Evolutionary conservation across 2,797 vertebrate species (phyloP), one percentile per base, ranked within the genome.

Genomic region (Protonibea diacanthus): DNA sequence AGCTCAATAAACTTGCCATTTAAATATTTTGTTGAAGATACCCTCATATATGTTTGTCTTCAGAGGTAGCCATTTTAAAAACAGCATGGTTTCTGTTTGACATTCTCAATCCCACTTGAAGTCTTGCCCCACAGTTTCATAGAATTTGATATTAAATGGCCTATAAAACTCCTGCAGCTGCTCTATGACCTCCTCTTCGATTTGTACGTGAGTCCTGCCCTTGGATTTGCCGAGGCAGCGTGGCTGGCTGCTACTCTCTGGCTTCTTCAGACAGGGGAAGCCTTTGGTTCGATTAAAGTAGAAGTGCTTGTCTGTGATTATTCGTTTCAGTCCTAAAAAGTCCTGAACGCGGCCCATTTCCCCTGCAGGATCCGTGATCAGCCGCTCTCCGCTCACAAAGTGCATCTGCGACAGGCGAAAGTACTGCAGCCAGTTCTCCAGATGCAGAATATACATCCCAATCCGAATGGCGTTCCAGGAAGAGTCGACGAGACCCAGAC

Each of bases 271-370:
- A 91, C 98, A 99, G 0, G 98, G 98, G 89, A 99, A 99, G 58
- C 98, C 98, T 95, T 99, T 99, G 5, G 98, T 99, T 93, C 98
- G 96, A 92, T 99, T 99, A 91, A 99, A 99, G 91, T 98, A 99
- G 93, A 99, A 99, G 94, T 99, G 98, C 90, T 98, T 97, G 93
- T 98, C 97, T 0, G 97, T 97, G 91, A 99, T 96, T 79, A 98
- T 95, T 79, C 98, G 94, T 56, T 96, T 97, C 78, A 99, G 95
- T 82, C 98, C 98, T 80, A 99, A 90, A 86, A 99, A 99, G 93
- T 99, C 98, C 95, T 99, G 98, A 52, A 99, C 95, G 0, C 97
- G 96, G 44, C 95, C 98, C 95, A 99, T 97, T 88, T 99, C 98
- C 2, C 97, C 97, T 0, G 98, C 97, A 0, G 98, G 98, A 87